Percentiles rank a stretch among this genome's conserved stretches.
Evolutionary conservation across 2,113 vertebrate genomes (phyloP).

Genomic region (Nannospalax galili): DNA sequence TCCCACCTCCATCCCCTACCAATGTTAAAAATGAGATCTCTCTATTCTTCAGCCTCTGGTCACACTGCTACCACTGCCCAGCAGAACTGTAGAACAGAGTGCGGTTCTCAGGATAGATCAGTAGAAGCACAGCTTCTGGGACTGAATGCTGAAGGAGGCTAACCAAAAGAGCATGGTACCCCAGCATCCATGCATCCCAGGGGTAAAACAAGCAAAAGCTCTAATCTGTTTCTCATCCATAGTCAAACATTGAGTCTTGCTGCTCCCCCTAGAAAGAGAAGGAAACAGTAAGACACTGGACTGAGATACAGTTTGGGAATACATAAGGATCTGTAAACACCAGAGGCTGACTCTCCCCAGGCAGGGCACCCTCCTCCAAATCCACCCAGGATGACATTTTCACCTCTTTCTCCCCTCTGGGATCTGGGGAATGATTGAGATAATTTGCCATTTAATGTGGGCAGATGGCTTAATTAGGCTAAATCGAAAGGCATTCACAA

Average conservation of each 20-base stretch:
- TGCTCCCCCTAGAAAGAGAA: not conserved
- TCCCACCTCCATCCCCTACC: too few species aligned
- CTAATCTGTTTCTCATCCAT: not conserved
- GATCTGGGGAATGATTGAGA: constrained; percentile 69
- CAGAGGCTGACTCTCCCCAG: not conserved
- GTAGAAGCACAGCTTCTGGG: not conserved
- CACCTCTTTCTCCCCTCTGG: constrained; percentile 64
- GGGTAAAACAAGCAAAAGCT: not conserved
- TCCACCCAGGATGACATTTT: constrained; percentile 44
- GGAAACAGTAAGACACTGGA: not conserved
- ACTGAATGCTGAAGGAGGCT: not conserved
- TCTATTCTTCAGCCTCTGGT: not conserved
- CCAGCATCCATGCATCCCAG: not conserved
- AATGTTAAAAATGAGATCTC: not conserved
- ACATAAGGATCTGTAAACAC: not conserved
- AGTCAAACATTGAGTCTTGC: not conserved
- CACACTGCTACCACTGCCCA: not conserved
- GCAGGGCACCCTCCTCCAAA: not conserved
- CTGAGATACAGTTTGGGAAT: not conserved
- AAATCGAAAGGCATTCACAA: constrained; percentile 67
- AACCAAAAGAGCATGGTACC: not conserved
- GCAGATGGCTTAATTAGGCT: constrained; percentile 85
- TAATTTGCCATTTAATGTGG: constrained; percentile 81
- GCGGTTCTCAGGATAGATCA: not conserved
- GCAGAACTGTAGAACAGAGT: not conserved